Percentiles rank a stretch among this genome's conserved stretches.
Conservation (phyloP, 1,140 invertebrate genomes). For the Euwallacea fornicatus region DNA sequence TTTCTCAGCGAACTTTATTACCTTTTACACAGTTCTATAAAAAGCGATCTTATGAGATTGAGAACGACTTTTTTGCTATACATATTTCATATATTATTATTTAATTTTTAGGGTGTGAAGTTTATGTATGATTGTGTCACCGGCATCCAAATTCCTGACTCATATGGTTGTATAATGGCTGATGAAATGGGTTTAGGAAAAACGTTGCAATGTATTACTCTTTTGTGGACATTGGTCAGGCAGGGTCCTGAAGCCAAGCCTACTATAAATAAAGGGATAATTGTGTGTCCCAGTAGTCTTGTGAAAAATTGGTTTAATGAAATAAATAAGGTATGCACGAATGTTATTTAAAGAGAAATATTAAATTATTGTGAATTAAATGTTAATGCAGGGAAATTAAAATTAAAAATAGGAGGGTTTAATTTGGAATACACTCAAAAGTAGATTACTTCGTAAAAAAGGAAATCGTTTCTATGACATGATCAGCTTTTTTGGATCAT, state of each 20-base stretch:
- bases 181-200: conserved; percentile 98
- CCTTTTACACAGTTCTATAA: too few species aligned
- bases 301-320: conserved; percentile 99
- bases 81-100: conserved; percentile 4
- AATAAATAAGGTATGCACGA: conserved; percentile 72
- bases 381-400: background rate
- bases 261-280: conserved; percentile 87
- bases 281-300: conserved; percentile 95
- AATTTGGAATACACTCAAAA: background rate
- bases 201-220: conserved; percentile 96
- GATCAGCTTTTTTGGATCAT: too few species aligned
- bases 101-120: conserved; percentile 77
- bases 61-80: background rate
- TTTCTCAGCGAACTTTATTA: too few species aligned
- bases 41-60: too few species aligned
- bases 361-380: background rate
- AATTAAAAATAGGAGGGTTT: too few species aligned
- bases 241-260: conserved; percentile 85
- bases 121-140: conserved; percentile 99
- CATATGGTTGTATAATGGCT: conserved; percentile 97
- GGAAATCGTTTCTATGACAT: too few species aligned
- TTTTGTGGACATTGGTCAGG: conserved; percentile 92
- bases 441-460: background rate
- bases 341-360: too few species aligned
- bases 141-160: conserved; percentile 83